Conservation (phyloP, 2,797 vertebrate genomes). For the Spinus pinus region DNA sequence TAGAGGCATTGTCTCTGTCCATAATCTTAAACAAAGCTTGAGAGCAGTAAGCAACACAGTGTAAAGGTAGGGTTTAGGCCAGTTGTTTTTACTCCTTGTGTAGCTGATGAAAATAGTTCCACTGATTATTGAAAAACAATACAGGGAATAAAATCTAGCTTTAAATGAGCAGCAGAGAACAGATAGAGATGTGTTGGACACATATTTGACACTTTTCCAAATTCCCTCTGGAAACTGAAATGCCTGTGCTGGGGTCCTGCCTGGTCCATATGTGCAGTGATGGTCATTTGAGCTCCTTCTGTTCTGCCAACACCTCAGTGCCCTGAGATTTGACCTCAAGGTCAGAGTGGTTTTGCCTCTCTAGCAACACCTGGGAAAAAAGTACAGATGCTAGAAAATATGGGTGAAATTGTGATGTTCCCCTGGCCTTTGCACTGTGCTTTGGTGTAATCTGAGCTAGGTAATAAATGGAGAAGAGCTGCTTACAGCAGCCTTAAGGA, state of each 20-base stretch:
- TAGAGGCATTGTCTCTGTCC: conserved; percentile 15
- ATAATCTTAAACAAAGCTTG: conserved; percentile 4
- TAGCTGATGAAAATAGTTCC: neutral
- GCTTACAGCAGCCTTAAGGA: conserved; percentile 12
- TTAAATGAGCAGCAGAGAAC: neutral
- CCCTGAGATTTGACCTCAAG: conserved; percentile 70
- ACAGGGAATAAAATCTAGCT: neutral
- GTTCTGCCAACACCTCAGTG: conserved; percentile 63
- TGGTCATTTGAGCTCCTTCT: conserved; percentile 70
- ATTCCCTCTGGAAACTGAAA: conserved; percentile 21
- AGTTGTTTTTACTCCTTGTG: neutral
- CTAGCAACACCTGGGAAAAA: conserved; percentile 75
- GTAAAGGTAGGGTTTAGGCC: neutral
- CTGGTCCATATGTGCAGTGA: conserved; percentile 63
- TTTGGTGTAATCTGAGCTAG: conserved; percentile 69
- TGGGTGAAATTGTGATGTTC: conserved; percentile 73
- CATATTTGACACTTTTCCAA: neutral
- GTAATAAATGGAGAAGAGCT: conserved; percentile 36
- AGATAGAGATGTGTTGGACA: neutral
- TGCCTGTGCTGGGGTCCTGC: neutral
- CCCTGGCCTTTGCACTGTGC: conserved; percentile 56
- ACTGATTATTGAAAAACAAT: neutral
- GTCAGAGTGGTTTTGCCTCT: conserved; percentile 72
- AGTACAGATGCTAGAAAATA: conserved; percentile 73
- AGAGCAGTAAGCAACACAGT: neutral